A percentile compares a stretch with the other conserved stretches of the same genome.
These are phyloP conservation scores for Dendrolimus kikuchii DNA, from an alignment of 1,140 invertebrate genomes.

Conservation along the genomic window DNA sequence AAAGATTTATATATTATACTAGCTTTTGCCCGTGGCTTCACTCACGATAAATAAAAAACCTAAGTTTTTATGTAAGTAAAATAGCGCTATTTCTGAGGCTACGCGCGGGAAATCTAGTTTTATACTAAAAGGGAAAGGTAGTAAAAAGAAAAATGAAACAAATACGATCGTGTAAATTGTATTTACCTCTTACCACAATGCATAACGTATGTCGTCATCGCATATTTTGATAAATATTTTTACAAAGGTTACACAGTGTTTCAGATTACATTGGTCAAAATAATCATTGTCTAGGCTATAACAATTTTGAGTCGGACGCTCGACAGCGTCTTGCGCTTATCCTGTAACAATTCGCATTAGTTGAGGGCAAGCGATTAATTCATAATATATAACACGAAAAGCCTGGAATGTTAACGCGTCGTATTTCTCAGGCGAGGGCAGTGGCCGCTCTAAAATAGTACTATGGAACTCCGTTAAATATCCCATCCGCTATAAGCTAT, in stretches of 20 bases:
- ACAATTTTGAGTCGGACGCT: conserved; percentile 28
- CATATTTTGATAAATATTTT: conserved; percentile 55
- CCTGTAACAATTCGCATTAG: conserved; percentile 10
- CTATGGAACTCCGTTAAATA: conserved; percentile 8
- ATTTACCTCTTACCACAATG: conserved; percentile 66
- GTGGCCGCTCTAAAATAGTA: neutral
- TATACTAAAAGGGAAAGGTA: neutral
- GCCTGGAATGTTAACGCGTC: conserved; percentile 47
- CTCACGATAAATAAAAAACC: too few relatives aligned
- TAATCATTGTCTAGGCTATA: conserved; percentile 44
- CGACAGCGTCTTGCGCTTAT: conserved; percentile 11
- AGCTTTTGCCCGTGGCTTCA: too few relatives aligned
- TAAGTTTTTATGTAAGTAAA: too few relatives aligned
- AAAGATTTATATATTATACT: too few relatives aligned
- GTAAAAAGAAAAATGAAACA: conserved; percentile 36
- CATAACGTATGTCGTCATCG: conserved; percentile 55
- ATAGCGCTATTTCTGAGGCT: too few relatives aligned
- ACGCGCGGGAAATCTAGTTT: too few relatives aligned
- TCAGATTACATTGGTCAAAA: conserved; percentile 68
- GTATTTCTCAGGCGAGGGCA: neutral
- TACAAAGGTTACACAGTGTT: conserved; percentile 63
- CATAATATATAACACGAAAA: conserved; percentile 28
- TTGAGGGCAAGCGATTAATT: conserved; percentile 32
- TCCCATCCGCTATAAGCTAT: conserved; percentile 32
- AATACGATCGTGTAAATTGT: conserved; percentile 65